phyloP scores from a whole-genome alignment of 2,113 vertebrate species.

The Xenopus borealis region DNA sequence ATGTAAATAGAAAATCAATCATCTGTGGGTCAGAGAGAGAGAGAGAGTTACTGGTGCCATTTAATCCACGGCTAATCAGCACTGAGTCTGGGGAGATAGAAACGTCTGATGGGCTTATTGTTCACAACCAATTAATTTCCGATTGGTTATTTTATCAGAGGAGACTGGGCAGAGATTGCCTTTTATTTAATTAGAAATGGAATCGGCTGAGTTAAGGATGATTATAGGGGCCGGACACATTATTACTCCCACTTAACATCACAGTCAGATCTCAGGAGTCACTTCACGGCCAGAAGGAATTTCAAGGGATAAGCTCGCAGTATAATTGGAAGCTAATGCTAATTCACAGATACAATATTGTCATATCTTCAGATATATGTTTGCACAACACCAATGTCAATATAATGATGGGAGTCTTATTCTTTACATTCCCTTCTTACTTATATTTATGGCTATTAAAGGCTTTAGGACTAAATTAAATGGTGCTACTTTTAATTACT shows the following conservation, averaged over 20 bases:
- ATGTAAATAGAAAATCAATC: constrained; percentile 14
- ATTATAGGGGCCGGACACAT: not conserved
- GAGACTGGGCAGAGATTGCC: constrained; percentile 3
- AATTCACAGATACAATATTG: too few species aligned
- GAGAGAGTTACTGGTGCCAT: not conserved
- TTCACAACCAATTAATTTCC: constrained; percentile 27
- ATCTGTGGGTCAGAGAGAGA: not conserved
- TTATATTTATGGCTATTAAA: too few species aligned
- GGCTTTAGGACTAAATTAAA: too few species aligned
- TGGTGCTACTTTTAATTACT: too few species aligned
- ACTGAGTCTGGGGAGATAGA: not conserved
- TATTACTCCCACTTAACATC: not conserved
- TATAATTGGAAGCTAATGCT: too few species aligned
- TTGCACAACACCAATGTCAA: too few species aligned
- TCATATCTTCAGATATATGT: too few species aligned
- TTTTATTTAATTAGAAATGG: constrained; percentile 25
- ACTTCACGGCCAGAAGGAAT: too few species aligned
- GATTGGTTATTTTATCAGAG: constrained; percentile 20
- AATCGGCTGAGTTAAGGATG: not conserved
- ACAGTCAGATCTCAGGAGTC: too few species aligned
- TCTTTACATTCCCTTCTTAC: too few species aligned
- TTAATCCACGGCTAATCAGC: not conserved
- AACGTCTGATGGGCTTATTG: constrained; percentile 1
- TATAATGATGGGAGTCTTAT: too few species aligned
- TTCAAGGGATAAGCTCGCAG: too few species aligned